These are phyloP conservation scores for Rhipidura dahli DNA, from an alignment of 2,113 vertebrate species.

Conservation along the genomic window DNA sequence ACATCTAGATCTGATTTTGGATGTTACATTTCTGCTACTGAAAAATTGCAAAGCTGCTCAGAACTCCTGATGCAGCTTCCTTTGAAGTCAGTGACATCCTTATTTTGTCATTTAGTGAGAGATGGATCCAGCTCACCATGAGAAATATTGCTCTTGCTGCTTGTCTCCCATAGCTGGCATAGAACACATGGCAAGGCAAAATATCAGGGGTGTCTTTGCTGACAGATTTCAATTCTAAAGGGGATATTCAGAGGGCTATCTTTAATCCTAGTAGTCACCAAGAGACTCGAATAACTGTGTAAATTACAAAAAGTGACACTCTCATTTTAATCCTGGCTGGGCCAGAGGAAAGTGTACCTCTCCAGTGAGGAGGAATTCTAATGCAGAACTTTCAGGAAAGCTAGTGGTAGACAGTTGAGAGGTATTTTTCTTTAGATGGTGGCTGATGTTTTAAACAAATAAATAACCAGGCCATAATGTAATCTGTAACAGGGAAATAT, in stretches of 20 bases:
- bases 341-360: background rate
- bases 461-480: background rate
- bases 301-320: background rate
- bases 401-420: background rate
- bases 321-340: background rate
- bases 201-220: background rate
- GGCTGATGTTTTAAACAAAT: background rate
- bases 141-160: background rate
- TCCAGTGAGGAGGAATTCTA: background rate
- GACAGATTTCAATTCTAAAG: background rate
- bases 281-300: background rate
- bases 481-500: background rate
- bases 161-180: background rate
- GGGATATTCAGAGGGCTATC: background rate
- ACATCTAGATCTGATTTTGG: background rate
- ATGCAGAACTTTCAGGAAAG: background rate
- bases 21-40: background rate
- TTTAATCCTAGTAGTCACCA: background rate
- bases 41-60: background rate
- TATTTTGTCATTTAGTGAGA: background rate
- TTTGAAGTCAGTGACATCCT: background rate
- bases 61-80: background rate
- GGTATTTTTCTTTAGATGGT: background rate
- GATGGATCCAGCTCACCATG: background rate
- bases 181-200: background rate